Conservation (phyloP, 2,113 vertebrate species). For the Strix uralensis region DNA sequence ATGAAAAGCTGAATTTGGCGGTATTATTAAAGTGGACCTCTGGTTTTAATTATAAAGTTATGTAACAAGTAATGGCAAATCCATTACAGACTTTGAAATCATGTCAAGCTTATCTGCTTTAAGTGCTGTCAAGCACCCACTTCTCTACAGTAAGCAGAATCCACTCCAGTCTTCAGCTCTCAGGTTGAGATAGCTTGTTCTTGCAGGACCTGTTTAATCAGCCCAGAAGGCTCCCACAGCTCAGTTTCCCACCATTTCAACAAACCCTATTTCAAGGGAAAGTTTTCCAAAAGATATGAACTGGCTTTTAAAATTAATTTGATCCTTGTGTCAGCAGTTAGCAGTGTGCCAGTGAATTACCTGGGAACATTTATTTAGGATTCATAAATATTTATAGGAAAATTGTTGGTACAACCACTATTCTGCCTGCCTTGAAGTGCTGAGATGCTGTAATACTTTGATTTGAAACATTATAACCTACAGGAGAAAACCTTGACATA, state of each 20-base stretch:
- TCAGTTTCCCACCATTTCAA: neutral
- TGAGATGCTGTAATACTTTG: neutral
- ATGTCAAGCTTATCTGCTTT: neutral
- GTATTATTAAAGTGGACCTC: neutral
- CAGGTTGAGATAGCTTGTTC: neutral
- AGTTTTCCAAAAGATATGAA: neutral
- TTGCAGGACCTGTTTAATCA: neutral
- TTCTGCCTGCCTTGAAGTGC: neutral
- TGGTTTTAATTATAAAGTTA: slow-evolving; percentile 17
- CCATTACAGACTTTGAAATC: neutral
- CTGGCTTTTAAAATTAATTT: neutral
- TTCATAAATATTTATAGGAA: neutral
- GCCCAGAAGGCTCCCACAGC: neutral
- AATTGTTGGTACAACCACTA: neutral
- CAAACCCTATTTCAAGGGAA: neutral
- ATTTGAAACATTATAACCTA: neutral
- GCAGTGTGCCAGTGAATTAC: neutral
- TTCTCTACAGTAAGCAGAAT: neutral
- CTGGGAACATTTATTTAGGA: neutral
- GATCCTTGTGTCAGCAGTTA: neutral
- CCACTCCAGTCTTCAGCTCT: neutral
- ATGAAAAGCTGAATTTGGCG: neutral
- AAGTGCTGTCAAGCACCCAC: neutral
- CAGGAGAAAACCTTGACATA: neutral
- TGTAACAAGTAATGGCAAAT: neutral